Conservation (phyloP, 2,113 vertebrate genomes). For the Colinus virginianus region DNA sequence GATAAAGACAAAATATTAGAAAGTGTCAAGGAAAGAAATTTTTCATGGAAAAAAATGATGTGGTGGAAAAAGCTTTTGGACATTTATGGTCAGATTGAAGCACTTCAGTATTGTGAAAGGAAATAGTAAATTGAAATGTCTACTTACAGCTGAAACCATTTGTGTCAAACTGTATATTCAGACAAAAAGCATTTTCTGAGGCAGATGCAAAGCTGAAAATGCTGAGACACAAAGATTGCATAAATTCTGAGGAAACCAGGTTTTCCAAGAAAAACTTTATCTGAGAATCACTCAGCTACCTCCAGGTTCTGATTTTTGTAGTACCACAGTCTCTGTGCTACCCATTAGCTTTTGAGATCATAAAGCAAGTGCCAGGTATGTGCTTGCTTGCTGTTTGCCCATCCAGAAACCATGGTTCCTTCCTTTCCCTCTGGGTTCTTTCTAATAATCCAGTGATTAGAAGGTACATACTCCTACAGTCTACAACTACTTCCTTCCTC, state of each 20-base stretch:
- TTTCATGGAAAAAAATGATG: neutral
- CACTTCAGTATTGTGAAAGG: constrained; percentile 1
- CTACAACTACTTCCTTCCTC: neutral
- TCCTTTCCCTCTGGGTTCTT: neutral
- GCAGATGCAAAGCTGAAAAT: neutral
- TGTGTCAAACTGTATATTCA: neutral
- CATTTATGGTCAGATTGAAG: neutral
- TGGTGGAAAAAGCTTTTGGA: neutral
- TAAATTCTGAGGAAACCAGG: neutral
- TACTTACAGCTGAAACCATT: constrained; percentile 7
- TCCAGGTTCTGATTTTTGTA: neutral
- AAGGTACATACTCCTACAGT: neutral
- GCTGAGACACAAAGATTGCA: neutral
- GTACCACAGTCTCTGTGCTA: neutral
- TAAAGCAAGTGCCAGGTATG: neutral
- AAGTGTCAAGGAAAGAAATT: neutral
- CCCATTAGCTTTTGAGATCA: neutral
- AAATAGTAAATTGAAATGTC: constrained; percentile 32
- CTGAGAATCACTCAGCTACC: neutral
- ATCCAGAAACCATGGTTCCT: neutral
- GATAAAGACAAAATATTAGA: neutral
- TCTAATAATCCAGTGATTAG: neutral
- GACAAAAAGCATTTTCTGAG: neutral
- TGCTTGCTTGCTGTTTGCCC: neutral
- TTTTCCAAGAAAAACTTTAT: neutral